These are phyloP conservation scores for Eumerus sabulonum DNA, from an alignment of 2,888 invertebrate species.

Conservation along the genomic window DNA sequence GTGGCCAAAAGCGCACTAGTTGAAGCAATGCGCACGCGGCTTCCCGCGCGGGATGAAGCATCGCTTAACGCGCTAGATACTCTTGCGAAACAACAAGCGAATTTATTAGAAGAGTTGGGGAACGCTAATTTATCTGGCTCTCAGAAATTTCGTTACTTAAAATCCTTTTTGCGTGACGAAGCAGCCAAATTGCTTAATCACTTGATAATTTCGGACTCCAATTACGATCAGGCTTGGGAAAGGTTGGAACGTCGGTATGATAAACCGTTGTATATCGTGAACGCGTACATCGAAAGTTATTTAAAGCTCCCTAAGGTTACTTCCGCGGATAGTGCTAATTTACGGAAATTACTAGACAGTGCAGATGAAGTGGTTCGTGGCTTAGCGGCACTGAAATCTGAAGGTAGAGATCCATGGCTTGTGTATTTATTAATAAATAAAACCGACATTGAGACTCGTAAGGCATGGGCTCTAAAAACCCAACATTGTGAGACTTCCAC, in stretches of 20 bases:
- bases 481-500: neutral
- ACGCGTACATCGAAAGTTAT: neutral
- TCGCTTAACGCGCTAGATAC: too few relatives aligned
- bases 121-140: neutral
- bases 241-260: neutral
- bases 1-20: too few relatives aligned
- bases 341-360: neutral
- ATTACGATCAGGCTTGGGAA: neutral
- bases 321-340: neutral
- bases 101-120: neutral
- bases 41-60: too few relatives aligned
- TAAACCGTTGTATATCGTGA: conserved; percentile 1
- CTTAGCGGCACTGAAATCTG: too few relatives aligned
- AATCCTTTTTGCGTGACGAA: conserved; percentile 5
- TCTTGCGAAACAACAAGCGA: conserved; percentile 4
- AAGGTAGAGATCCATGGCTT: too few relatives aligned
- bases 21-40: too few relatives aligned
- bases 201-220: neutral
- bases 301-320: neutral
- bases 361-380: conserved; percentile 5
- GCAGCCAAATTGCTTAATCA: neutral
- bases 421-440: too few relatives aligned
- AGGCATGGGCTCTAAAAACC: neutral
- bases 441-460: neutral
- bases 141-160: neutral